A percentile compares a stretch with the other conserved stretches of the same genome.
Conservation (phyloP, 2,888 invertebrate genomes). For the Nesidiocoris tenuis region DNA sequence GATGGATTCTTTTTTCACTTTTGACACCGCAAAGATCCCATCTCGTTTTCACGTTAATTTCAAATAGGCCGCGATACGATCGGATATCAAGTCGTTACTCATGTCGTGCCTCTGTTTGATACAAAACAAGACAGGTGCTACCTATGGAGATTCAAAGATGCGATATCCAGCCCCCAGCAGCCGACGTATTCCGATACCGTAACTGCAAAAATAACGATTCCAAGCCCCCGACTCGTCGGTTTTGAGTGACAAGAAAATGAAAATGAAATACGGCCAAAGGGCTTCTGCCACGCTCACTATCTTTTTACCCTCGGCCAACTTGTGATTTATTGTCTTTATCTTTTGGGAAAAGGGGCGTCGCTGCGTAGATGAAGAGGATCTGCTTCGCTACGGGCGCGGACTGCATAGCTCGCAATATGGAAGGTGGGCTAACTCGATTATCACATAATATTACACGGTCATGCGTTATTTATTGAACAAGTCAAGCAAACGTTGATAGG, state of each 20-base stretch:
- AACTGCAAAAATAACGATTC: conserved; percentile 29
- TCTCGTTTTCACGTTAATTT: background rate
- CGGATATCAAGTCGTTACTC: background rate
- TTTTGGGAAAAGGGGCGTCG: conserved; percentile 8
- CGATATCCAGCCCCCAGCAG: background rate
- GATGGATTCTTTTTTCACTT: too few relatives aligned
- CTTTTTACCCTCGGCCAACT: conserved; percentile 13
- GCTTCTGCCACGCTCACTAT: conserved; percentile 26
- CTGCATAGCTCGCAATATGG: background rate
- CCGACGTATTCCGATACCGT: background rate
- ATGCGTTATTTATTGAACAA: conserved; percentile 43
- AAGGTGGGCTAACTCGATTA: conserved; percentile 30
- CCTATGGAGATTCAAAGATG: conserved; percentile 1
- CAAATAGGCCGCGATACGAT: background rate
- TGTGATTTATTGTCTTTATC: conserved; percentile 41
- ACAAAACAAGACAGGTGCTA: background rate
- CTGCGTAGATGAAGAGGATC: background rate
- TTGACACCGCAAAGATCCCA: background rate
- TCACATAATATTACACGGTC: conserved; percentile 41
- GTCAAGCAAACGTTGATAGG: conserved; percentile 35
- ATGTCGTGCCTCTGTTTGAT: background rate
- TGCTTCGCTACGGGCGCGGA: background rate
- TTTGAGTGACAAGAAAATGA: conserved; percentile 41
- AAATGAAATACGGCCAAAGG: conserved; percentile 41
- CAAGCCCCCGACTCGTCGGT: conserved; percentile 17